phyloP scores from a whole-genome alignment of 2,888 invertebrate genomes.

The Oxyscelio sp. region DNA sequence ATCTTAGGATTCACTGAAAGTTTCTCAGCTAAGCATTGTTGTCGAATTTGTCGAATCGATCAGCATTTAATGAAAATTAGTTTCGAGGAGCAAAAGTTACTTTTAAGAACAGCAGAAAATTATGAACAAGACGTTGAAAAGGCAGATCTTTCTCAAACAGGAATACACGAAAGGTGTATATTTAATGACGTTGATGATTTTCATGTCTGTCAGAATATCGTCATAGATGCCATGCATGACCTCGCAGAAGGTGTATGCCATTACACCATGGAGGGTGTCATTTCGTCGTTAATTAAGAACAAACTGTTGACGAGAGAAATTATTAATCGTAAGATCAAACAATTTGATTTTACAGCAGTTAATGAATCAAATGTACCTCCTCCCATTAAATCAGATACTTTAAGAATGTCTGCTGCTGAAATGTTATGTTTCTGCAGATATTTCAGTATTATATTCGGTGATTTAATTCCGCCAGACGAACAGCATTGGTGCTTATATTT shows the following conservation, averaged over 20 bases:
- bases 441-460: slow-evolving; percentile 31
- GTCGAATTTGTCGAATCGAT: slow-evolving; percentile 12
- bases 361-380: slow-evolving; percentile 25
- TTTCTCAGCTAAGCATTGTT: too few species aligned
- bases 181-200: slow-evolving; percentile 12
- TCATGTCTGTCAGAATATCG: slow-evolving; percentile 24
- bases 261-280: slow-evolving; percentile 24
- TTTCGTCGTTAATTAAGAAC: not conserved
- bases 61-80: not conserved
- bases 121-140: not conserved
- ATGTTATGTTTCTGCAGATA: slow-evolving; percentile 30
- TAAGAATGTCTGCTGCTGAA: slow-evolving; percentile 42
- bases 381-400: not conserved
- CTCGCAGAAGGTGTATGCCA: slow-evolving; percentile 31
- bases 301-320: not conserved
- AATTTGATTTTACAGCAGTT: slow-evolving; percentile 20
- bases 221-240: slow-evolving; percentile 44
- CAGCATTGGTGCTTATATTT: slow-evolving; percentile 41
- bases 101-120: slow-evolving; percentile 25
- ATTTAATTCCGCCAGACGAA: slow-evolving; percentile 34
- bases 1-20: too few species aligned
- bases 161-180: slow-evolving; percentile 15
- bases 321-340: slow-evolving; percentile 31
- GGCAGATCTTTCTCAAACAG: slow-evolving; percentile 6
- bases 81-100: slow-evolving; percentile 5